phyloP scores from a whole-genome alignment of 1,140 invertebrate genomes.

The Calliphora vicina region DNA sequence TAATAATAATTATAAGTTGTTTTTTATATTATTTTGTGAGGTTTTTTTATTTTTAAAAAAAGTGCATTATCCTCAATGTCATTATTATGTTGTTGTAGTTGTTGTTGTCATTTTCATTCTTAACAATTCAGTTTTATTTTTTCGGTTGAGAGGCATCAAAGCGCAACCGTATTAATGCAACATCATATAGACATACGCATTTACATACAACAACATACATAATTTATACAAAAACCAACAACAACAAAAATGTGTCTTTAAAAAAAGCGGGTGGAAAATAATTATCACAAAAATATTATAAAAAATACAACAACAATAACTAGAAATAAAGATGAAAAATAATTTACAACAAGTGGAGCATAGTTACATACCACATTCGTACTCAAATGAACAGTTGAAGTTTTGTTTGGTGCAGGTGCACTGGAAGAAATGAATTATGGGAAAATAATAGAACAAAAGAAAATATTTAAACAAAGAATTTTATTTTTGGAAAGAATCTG shows the following conservation, averaged over 20 bases:
- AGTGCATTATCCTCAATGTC: constrained; percentile 3
- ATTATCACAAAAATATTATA: neutral
- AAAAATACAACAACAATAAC: neutral
- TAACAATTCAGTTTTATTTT: neutral
- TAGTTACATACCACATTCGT: too few relatives aligned
- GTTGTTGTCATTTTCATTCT: neutral
- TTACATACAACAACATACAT: neutral
- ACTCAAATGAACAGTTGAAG: neutral
- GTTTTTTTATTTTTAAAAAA: neutral
- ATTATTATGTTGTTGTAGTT: neutral
- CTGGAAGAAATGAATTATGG: neutral
- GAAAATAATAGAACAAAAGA: too few relatives aligned
- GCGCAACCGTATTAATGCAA: neutral
- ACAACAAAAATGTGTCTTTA: neutral
- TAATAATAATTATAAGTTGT: neutral
- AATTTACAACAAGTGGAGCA: constrained; percentile 3
- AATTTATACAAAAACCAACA: neutral
- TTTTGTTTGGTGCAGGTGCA: neutral
- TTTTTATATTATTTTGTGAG: neutral
- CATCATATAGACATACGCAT: neutral
- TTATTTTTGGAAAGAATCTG: too few relatives aligned
- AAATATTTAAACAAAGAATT: too few relatives aligned
- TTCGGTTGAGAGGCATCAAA: constrained; percentile 9
- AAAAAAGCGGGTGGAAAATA: constrained; percentile 15
- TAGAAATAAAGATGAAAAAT: neutral